These are phyloP conservation scores for Plebejus anna DNA, from an alignment of 2,888 invertebrate genomes.

Conservation along the genomic window DNA sequence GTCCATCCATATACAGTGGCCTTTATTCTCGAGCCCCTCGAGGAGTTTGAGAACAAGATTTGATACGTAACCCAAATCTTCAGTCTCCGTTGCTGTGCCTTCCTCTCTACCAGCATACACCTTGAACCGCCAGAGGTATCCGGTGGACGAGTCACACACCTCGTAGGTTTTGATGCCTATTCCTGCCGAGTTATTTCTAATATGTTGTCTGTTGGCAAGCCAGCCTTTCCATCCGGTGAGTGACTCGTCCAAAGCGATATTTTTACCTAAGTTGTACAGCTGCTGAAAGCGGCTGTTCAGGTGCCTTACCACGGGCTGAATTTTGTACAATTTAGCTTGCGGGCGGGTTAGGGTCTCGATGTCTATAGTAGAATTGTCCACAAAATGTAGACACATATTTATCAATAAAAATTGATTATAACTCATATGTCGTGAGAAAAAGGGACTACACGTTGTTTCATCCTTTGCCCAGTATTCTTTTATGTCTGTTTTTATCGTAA, in stretches of 20 bases:
- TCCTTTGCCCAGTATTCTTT: background rate
- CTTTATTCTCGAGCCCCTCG: background rate
- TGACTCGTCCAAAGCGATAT: background rate
- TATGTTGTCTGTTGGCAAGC: too few relatives aligned
- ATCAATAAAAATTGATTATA: background rate
- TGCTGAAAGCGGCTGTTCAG: conserved; percentile 7
- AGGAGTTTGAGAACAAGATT: background rate
- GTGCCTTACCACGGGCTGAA: background rate
- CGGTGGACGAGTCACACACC: background rate
- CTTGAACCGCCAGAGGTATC: background rate
- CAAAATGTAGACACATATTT: background rate
- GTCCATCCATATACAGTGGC: conserved; percentile 9
- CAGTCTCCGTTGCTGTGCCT: background rate
- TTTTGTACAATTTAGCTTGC: conserved; percentile 23
- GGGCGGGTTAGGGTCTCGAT: conserved; percentile 4
- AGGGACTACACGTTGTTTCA: background rate
- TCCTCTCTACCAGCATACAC: conserved; percentile 13
- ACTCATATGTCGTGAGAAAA: background rate
- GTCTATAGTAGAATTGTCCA: background rate
- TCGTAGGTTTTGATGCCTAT: too few relatives aligned
- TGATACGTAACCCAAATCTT: background rate
- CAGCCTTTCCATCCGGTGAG: too few relatives aligned
- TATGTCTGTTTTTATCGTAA: background rate
- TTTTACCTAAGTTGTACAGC: conserved; percentile 9
- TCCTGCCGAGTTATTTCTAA: too few relatives aligned